These are phyloP conservation scores for Neotoxoptera formosana DNA, from an alignment of 1,140 invertebrate genomes.

Conservation along the genomic window DNA sequence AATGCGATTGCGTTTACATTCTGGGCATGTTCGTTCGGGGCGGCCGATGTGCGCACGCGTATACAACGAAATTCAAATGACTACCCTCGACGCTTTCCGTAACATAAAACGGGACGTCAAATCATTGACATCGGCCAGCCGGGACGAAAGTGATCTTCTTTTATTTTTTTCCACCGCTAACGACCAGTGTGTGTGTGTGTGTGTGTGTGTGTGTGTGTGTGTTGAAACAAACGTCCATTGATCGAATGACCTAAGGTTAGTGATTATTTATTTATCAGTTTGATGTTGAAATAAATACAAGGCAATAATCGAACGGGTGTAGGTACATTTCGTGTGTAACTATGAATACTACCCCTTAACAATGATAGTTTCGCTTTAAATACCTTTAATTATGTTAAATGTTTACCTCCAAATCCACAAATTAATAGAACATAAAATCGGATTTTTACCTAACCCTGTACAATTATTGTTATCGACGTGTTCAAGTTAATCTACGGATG, in stretches of 20 bases:
- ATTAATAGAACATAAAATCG: no score
- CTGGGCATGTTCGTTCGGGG: not conserved
- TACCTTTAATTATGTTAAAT: not conserved
- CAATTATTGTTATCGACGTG: no score
- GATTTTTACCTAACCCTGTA: no score
- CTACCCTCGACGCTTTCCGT: not conserved
- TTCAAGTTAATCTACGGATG: no score
- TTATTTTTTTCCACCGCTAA: not conserved
- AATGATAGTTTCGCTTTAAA: not conserved
- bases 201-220: not conserved
- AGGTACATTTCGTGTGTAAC: no score
- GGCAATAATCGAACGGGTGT: not conserved
- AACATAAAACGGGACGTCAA: not conserved
- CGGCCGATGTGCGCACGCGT: not conserved
- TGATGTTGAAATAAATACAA: not conserved
- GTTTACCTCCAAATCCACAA: not conserved
- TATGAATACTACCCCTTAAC: not conserved
- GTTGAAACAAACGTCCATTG: not conserved
- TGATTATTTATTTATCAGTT: slow-evolving; percentile 4
- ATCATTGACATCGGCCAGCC: not conserved
- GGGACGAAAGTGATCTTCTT: not conserved
- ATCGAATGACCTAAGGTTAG: not conserved
- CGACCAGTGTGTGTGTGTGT: not conserved
- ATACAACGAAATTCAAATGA: not conserved
- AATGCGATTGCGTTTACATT: not conserved